phyloP scores from a whole-genome alignment of 2,888 invertebrate genomes.

The Linyphia triangularis region DNA sequence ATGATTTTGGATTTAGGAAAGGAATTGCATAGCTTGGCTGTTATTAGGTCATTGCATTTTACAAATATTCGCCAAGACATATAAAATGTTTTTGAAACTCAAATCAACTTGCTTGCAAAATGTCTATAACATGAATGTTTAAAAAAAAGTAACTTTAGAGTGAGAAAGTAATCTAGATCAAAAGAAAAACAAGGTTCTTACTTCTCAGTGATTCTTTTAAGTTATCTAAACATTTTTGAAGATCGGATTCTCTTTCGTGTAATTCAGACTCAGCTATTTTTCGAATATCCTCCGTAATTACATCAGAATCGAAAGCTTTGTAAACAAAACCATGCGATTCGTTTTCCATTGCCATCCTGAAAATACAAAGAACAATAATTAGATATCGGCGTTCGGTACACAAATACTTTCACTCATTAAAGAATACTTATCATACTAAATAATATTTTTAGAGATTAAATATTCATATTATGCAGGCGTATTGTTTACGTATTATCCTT shows the following conservation, averaged over 20 bases:
- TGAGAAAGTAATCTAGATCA: too few species aligned
- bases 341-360: conserved; percentile 39
- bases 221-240: conserved; percentile 14
- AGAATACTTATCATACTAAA: not conserved
- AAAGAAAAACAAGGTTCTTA: too few species aligned
- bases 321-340: not conserved
- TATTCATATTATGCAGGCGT: not conserved
- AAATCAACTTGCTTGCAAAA: too few species aligned
- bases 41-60: too few species aligned
- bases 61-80: too few species aligned
- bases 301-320: conserved; percentile 22
- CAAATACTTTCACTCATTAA: not conserved
- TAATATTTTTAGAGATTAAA: not conserved
- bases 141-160: too few species aligned
- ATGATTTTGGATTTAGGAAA: too few species aligned
- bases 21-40: too few species aligned
- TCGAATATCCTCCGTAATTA: conserved; percentile 36
- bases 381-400: not conserved
- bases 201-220: conserved; percentile 43
- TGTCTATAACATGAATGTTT: too few species aligned
- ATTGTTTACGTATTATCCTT: not conserved
- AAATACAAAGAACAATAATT: not conserved
- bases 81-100: too few species aligned
- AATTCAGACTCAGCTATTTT: conserved; percentile 50
- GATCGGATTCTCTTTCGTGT: conserved; percentile 42